Base-by-base conservation (phyloP, 2,888 invertebrate species). In the Anticlea derivata region DNA sequence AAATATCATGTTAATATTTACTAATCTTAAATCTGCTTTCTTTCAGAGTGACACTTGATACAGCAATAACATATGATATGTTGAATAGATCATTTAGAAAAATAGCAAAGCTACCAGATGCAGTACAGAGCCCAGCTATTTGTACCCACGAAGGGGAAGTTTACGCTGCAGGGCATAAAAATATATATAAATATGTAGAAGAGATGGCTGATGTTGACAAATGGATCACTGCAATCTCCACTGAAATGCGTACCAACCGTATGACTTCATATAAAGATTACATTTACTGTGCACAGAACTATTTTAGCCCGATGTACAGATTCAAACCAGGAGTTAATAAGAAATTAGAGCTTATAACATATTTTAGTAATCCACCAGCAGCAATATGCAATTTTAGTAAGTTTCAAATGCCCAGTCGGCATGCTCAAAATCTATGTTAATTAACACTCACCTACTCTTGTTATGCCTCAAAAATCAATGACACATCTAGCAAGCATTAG, bases 201-300 rank as follows among this genome's bases (percentile, higher is more conserved):
- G 78, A 80, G 0, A 26, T 23, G 0, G 78, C 65, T 0, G 55
- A 71, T 0, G 45, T 47, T 0, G 78, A 84, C 24, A 13, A 55
- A 7, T 89, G 88, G 89, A 39, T 24, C 0, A 60, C 55, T 1
- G 64, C 76, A 1, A 39, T 78, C 0, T 40, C 57, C 0, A 77
- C 81, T 5, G 66, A 80, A 0, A 74, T 85, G 23, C 64, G 78
- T 38, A 67, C 73, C 1, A 78, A 68, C 35, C 73, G 65, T 29
- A 70, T 90, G 70, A 56, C 70, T 0, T 83, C 89, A 1, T 83
- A 65, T 31, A 80, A 73, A 31, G 76, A 75, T 0, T 77, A 80
- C 54, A 80, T 90, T 27, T 87, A 86, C 50, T 80, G 82, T 38
- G 73, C 80, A 0, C 88, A 88, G 52, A 78, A 72, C 53, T 87